Base-by-base conservation (phyloP, 2,113 vertebrate genomes). In the Pachycephala philippinensis region DNA sequence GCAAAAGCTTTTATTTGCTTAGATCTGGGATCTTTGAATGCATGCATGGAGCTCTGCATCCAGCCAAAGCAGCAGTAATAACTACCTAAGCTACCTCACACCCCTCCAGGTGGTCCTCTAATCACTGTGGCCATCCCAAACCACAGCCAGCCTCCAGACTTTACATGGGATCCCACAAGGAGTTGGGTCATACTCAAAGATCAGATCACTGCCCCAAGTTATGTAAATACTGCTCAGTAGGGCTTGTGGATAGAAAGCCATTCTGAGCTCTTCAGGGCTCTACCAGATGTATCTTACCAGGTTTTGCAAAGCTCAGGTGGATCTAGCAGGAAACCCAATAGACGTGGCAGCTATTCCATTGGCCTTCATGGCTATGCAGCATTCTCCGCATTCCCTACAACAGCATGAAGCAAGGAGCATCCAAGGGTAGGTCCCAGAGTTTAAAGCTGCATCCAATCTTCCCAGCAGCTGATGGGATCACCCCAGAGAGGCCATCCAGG, bases 331-430 rank as follows among this genome's bases (percentile, higher is more conserved):
- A 85, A 53, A 27, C 11, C 33, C 30, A 69, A 8, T 0, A 59
- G 13, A 63, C 13, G 10, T 15, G 8, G 59, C 69, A 61, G 33
- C 40, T 66, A 21, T 27, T 76, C 28, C 71, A 30, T 0, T 61
- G 39, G 13, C 39, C 35, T 76, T 35, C 76, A 23, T 0, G 0
- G 47, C 19, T 7, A 13, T 0, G 2, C 18, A 60, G 52, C 61
- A 50, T n/a, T 69, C 54, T 45, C 8, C 1, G 0, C 15, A 9
- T 44, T 65, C 21, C 35, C n/a, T 15, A 1, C 0, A 35, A 40
- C 1, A 68, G 23, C 37, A 37, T 1, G 18, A 68, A 85, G 24
- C 28, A 75, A 69, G 53, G 9, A 72, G 42, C 10, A 31, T 23
- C 54, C 37, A 75, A 45, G 42, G 33, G 3, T 3, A 59, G 1